Evolutionary conservation across 2,888 invertebrate genomes (phyloP).

Genomic region (Gymnoscelis rufifasciata): DNA sequence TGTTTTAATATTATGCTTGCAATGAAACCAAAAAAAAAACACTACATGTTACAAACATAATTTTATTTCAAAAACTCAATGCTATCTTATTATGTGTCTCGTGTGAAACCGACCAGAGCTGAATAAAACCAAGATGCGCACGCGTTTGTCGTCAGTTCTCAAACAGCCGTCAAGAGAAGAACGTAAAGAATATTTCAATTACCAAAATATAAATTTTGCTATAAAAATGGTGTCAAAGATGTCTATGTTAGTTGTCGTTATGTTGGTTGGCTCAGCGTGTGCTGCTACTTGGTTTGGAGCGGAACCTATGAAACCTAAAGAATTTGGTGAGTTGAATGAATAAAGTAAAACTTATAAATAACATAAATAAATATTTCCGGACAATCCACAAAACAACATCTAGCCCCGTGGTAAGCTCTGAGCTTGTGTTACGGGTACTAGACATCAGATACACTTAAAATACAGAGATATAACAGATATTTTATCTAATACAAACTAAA

Average conservation of each 20-base stretch:
- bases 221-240: constrained; percentile 56
- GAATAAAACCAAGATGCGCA: constrained; percentile 58
- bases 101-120: constrained; percentile 39
- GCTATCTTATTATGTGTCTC: constrained; percentile 32
- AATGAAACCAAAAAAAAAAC: background rate
- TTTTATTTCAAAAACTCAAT: no score
- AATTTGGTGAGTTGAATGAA: constrained; percentile 52
- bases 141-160: constrained; percentile 46
- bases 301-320: constrained; percentile 46
- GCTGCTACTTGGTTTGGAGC: constrained; percentile 50
- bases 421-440: no score
- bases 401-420: no score
- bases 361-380: no score
- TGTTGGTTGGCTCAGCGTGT: constrained; percentile 45
- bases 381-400: no score
- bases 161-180: constrained; percentile 21
- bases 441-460: no score
- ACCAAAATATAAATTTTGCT: no score
- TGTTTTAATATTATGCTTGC: background rate
- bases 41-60: no score
- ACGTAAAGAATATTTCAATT: constrained; percentile 12
- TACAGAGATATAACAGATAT: no score
- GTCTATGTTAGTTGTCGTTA: constrained; percentile 42
- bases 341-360: no score
- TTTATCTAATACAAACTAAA: no score